Conservation (phyloP, 37 sponge, comb jelly and placozoan species). For the Bolinopsis microptera region DNA sequence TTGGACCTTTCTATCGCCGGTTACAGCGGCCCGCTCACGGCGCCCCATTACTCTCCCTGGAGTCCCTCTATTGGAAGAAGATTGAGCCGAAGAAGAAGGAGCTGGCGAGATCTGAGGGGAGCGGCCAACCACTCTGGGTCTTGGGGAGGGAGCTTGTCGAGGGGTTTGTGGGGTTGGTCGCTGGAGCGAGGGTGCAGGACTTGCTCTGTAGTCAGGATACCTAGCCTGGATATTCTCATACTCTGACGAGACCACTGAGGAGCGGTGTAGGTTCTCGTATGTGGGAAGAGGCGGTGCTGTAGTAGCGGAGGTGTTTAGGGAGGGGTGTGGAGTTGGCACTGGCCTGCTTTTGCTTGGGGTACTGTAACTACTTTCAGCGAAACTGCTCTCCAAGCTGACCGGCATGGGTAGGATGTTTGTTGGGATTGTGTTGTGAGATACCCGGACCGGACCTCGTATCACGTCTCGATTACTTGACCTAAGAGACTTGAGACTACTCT, state of each 20-base stretch:
- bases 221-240: not conserved
- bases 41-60: not conserved
- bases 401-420: slow-evolving; percentile 24
- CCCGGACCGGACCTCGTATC: not conserved
- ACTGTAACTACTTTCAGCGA: not conserved
- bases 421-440: not conserved
- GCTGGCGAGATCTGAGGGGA: slow-evolving; percentile 9
- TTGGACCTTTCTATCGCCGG: not conserved
- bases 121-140: not conserved
- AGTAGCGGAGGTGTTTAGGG: not conserved
- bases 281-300: not conserved
- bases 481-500: not conserved
- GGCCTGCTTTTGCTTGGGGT: not conserved
- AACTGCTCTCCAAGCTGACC: not conserved
- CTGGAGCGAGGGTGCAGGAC: not conserved
- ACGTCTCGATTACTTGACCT: not conserved
- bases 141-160: not conserved
- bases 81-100: not conserved
- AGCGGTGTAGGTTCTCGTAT: not conserved
- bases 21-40: not conserved
- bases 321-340: slow-evolving; percentile 16
- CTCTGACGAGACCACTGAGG: not conserved
- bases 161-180: not conserved
- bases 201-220: not conserved
- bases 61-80: not conserved